Percentiles rank a stretch among this genome's conserved stretches.
These are phyloP conservation scores for Oostethus manadensis DNA, from an alignment of 2,113 vertebrate genomes.

Conservation along the genomic window DNA sequence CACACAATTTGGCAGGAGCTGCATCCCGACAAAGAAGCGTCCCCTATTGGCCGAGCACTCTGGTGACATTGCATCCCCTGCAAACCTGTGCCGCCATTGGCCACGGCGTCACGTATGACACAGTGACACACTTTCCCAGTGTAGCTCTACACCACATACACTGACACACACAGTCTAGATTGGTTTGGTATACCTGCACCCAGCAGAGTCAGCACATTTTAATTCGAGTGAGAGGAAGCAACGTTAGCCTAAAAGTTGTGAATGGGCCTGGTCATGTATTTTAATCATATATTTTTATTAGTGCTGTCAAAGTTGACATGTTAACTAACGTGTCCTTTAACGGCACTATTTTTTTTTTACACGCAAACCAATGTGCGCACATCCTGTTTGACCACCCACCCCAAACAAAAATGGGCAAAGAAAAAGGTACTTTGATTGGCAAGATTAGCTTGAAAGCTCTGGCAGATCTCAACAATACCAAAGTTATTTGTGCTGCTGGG, in stretches of 20 bases:
- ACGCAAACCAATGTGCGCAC: too few species aligned
- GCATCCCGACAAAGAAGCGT: neutral
- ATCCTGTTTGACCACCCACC: too few species aligned
- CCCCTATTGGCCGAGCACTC: constrained; percentile 38
- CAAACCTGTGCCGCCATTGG: constrained; percentile 54
- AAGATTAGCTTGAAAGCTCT: too few species aligned
- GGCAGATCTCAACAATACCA: too few species aligned
- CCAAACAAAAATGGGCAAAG: too few species aligned
- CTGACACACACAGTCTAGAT: neutral
- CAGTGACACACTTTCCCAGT: constrained; percentile 57
- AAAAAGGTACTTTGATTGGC: too few species aligned
- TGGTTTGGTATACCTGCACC: neutral
- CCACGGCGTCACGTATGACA: constrained; percentile 46
- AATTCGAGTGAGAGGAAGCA: neutral
- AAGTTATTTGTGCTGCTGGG: too few species aligned
- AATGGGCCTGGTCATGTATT: neutral
- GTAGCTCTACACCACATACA: constrained; percentile 2
- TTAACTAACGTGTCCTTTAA: too few species aligned
- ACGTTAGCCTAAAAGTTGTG: neutral
- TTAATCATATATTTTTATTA: too few species aligned
- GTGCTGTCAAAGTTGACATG: too few species aligned
- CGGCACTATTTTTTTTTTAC: too few species aligned
- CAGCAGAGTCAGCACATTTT: constrained; percentile 4
- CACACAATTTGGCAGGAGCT: constrained; percentile 9
- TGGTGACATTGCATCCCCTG: constrained; percentile 18